A percentile compares a stretch with the other conserved stretches of the same genome.
Conservation (phyloP, 2,888 invertebrate genomes). For the Nephrocerus scutellatus region DNA sequence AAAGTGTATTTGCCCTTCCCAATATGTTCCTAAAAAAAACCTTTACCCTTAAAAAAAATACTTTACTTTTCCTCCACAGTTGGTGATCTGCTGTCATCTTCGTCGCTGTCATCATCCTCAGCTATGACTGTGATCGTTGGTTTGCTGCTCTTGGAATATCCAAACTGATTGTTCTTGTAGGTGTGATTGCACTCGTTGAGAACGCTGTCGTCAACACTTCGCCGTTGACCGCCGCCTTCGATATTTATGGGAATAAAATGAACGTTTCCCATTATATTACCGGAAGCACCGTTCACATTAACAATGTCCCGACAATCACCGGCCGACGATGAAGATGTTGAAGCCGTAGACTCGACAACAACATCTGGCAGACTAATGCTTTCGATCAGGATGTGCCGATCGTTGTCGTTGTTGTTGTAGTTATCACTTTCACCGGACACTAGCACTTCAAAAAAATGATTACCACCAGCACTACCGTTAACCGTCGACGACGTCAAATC, state of each 20-base stretch:
- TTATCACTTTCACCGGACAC: conserved; percentile 16
- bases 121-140: conserved; percentile 37
- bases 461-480: conserved; percentile 4
- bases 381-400: conserved; percentile 44
- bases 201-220: conserved; percentile 39
- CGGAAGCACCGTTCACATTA: conserved; percentile 40
- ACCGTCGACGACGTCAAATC: conserved; percentile 21
- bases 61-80: conserved; percentile 21
- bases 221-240: conserved; percentile 27
- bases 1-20: too few species aligned
- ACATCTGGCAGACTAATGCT: conserved; percentile 48
- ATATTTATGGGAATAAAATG: conserved; percentile 44
- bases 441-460: not conserved
- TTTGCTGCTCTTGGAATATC: conserved; percentile 19
- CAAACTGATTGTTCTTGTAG: conserved; percentile 19
- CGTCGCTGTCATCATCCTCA: conserved; percentile 31
- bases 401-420: conserved; percentile 24
- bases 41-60: conserved; percentile 28
- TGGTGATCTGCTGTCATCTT: conserved; percentile 7
- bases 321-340: conserved; percentile 16
- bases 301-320: conserved; percentile 35
- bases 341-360: conserved; percentile 45
- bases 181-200: conserved; percentile 29
- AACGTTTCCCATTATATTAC: conserved; percentile 40
- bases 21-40: too few species aligned